phyloP scores from a whole-genome alignment of 2,888 invertebrate genomes.

The Clanis bilineata region DNA sequence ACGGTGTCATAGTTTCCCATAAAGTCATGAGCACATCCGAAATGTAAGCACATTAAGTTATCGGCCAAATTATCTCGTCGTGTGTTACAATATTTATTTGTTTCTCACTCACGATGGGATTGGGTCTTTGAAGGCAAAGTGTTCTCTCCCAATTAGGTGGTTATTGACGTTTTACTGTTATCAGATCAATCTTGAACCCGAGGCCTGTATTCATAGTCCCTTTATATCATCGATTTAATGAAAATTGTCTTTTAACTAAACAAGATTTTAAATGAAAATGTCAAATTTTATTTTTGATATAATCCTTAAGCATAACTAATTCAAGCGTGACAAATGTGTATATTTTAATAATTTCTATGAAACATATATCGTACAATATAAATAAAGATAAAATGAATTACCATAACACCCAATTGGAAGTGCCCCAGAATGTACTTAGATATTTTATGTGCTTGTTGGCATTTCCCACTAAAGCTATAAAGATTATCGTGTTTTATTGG shows the following conservation, averaged over 20 bases:
- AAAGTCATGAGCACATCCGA: slow-evolving; percentile 80
- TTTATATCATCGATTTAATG: background rate
- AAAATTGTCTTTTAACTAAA: background rate
- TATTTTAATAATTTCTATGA: background rate
- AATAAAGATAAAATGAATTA: slow-evolving; percentile 14
- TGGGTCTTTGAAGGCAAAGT: slow-evolving; percentile 67
- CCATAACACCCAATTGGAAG: slow-evolving; percentile 8
- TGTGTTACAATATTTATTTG: slow-evolving; percentile 81
- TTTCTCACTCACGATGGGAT: slow-evolving; percentile 68
- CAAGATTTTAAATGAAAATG: too few relatives aligned
- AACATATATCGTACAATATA: background rate
- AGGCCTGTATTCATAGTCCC: slow-evolving; percentile 65
- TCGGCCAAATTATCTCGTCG: slow-evolving; percentile 75
- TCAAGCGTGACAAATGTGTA: too few relatives aligned
- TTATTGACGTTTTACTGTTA: slow-evolving; percentile 82
- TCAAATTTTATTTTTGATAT: too few relatives aligned
- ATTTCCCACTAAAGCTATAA: slow-evolving; percentile 23
- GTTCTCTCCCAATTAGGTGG: slow-evolving; percentile 81
- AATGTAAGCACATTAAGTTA: slow-evolving; percentile 82
- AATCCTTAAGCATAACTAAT: too few relatives aligned
- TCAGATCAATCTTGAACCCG: slow-evolving; percentile 69
- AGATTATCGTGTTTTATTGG: slow-evolving; percentile 15
- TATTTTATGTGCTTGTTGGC: slow-evolving; percentile 9
- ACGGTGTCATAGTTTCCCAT: slow-evolving; percentile 71
- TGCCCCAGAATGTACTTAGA: slow-evolving; percentile 1